A percentile compares a stretch with the other conserved stretches of the same genome.
These are phyloP conservation scores for Dipodomys ordii DNA, from an alignment of 2,113 vertebrate species.

Conservation along the genomic window DNA sequence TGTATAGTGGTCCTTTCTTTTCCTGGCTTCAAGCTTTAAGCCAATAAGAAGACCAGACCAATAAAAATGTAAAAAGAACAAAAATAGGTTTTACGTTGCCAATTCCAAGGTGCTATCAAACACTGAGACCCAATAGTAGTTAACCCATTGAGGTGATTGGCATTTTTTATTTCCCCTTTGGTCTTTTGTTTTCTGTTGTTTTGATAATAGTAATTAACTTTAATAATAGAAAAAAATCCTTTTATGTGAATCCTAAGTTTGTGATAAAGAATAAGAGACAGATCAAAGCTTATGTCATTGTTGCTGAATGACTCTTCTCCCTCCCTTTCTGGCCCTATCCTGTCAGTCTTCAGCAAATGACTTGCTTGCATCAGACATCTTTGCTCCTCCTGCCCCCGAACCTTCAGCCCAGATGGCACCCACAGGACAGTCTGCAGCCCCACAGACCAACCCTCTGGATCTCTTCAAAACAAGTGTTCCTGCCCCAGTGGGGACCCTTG, in stretches of 20 bases:
- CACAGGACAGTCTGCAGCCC: constrained; percentile 72
- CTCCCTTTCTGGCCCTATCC: neutral
- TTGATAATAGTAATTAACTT: neutral
- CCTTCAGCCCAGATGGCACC: constrained; percentile 68
- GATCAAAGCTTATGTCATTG: neutral
- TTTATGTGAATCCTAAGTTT: neutral
- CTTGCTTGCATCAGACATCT: constrained; percentile 91
- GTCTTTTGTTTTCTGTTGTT: neutral
- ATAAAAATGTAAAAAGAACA: neutral
- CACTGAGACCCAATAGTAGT: neutral
- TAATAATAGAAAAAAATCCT: neutral
- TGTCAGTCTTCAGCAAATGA: constrained; percentile 88
- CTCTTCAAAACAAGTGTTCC: constrained; percentile 87
- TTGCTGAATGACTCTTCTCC: constrained; percentile 50
- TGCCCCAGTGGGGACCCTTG: constrained; percentile 42
- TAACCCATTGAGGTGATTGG: neutral
- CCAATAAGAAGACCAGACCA: constrained; percentile 3
- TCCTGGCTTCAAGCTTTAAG: constrained; percentile 51
- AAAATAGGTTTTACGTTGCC: neutral
- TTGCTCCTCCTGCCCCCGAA: constrained; percentile 81
- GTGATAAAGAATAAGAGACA: neutral
- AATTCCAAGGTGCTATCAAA: neutral
- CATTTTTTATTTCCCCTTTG: neutral
- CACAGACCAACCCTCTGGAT: constrained; percentile 80
- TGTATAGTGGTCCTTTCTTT: neutral